A percentile compares a stretch with the other conserved stretches of the same genome.
These are phyloP conservation scores for Todus mexicanus DNA, from an alignment of 2,797 vertebrate genomes.

Conservation along the genomic window DNA sequence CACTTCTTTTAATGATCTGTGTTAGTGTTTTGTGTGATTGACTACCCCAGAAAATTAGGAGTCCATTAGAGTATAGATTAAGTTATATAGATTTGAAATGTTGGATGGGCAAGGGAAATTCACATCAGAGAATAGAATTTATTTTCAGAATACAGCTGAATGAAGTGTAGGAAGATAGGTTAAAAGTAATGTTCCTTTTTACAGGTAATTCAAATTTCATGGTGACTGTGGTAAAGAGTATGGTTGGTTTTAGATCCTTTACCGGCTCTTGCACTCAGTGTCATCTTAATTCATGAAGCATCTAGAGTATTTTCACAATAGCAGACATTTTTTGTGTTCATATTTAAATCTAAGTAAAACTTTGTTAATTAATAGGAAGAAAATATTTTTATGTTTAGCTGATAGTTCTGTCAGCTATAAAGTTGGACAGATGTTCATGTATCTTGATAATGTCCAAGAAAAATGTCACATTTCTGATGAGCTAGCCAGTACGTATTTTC, in stretches of 20 bases:
- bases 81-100: constrained; percentile 37
- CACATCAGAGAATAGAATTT: not conserved
- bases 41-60: constrained; percentile 55
- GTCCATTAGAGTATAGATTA: constrained; percentile 33
- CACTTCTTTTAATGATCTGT: constrained; percentile 29
- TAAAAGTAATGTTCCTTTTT: constrained; percentile 16
- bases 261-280: not conserved
- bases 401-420: not conserved
- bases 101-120: not conserved
- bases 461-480: not conserved
- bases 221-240: not conserved
- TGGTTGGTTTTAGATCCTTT: not conserved
- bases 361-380: not conserved
- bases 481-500: not conserved
- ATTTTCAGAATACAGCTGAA: not conserved
- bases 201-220: not conserved
- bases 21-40: constrained; percentile 40
- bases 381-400: not conserved
- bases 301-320: not conserved
- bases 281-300: not conserved
- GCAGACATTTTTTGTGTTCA: not conserved
- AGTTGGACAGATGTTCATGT: not conserved
- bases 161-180: not conserved
- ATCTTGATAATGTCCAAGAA: not conserved
- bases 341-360: not conserved